phyloP scores from a whole-genome alignment of 2,888 invertebrate species.

The Deroplatys truncata region DNA sequence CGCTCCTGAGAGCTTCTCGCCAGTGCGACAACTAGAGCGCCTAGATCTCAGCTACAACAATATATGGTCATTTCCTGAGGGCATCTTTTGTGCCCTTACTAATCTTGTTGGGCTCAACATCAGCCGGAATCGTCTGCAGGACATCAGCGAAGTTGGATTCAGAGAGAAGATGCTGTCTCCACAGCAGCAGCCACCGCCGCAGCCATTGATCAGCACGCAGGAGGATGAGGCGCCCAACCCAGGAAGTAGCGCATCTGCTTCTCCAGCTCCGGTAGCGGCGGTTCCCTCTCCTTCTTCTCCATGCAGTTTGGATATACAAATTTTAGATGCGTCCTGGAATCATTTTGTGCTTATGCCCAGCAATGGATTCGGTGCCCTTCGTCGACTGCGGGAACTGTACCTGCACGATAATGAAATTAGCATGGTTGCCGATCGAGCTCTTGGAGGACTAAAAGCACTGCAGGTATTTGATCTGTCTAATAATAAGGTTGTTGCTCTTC shows the following conservation, averaged over 20 bases:
- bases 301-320: constrained; percentile 76
- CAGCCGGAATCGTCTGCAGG: constrained; percentile 82
- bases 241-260: constrained; percentile 38
- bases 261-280: constrained; percentile 39
- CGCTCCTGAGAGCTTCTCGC: constrained; percentile 70
- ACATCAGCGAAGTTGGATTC: constrained; percentile 81
- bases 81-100: constrained; percentile 76
- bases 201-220: constrained; percentile 60
- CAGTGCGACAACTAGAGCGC: constrained; percentile 73
- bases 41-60: constrained; percentile 84
- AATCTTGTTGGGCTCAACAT: constrained; percentile 78
- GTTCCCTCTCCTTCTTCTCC: constrained; percentile 38
- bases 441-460: constrained; percentile 74
- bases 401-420: constrained; percentile 86
- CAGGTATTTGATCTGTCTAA: constrained; percentile 85
- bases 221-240: constrained; percentile 43
- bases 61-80: constrained; percentile 84
- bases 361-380: constrained; percentile 74
- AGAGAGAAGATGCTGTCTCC: constrained; percentile 63
- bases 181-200: constrained; percentile 34
- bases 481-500: constrained; percentile 84
- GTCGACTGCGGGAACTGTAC: constrained; percentile 73
- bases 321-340: constrained; percentile 78
- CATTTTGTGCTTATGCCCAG: constrained; percentile 79
- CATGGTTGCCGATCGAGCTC: constrained; percentile 79